Conservation (phyloP, 1,140 invertebrate species). For the Nasonia giraulti region DNA sequence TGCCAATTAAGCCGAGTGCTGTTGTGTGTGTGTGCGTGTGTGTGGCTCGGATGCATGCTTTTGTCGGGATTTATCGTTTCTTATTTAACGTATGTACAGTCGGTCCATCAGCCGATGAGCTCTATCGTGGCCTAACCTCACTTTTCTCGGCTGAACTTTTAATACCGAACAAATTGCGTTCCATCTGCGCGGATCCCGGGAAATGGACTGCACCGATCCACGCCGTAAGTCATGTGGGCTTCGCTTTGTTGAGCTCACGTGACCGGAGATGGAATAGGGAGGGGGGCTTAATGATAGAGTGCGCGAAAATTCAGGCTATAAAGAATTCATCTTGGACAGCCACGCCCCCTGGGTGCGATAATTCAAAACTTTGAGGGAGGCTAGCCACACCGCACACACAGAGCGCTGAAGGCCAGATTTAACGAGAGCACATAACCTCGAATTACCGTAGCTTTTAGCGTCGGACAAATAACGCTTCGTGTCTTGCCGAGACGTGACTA, state of each 20-base stretch:
- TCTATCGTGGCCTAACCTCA: not conserved
- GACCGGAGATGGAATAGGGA: not conserved
- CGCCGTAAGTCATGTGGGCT: not conserved
- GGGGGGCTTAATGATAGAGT: not conserved
- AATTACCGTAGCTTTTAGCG: constrained; percentile 10
- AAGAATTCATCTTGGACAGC: not conserved
- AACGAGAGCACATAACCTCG: constrained; percentile 11
- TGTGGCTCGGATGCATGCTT: not conserved
- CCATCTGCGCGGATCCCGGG: not conserved
- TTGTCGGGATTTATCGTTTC: no score
- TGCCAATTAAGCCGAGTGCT: not conserved
- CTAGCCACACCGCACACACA: not conserved
- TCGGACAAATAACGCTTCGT: not conserved
- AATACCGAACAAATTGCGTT: not conserved
- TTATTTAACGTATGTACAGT: no score
- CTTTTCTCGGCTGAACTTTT: not conserved
- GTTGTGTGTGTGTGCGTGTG: not conserved
- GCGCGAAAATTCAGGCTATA: not conserved
- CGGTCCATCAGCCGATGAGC: no score
- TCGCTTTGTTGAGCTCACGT: not conserved
- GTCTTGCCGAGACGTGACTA: constrained; percentile 2
- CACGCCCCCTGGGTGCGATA: not conserved
- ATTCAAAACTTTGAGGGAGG: constrained; percentile 2
- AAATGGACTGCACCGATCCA: no score
- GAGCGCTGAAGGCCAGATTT: not conserved